Conservation (phyloP, 2,888 invertebrate species). For the Eupithecia vulgata region DNA sequence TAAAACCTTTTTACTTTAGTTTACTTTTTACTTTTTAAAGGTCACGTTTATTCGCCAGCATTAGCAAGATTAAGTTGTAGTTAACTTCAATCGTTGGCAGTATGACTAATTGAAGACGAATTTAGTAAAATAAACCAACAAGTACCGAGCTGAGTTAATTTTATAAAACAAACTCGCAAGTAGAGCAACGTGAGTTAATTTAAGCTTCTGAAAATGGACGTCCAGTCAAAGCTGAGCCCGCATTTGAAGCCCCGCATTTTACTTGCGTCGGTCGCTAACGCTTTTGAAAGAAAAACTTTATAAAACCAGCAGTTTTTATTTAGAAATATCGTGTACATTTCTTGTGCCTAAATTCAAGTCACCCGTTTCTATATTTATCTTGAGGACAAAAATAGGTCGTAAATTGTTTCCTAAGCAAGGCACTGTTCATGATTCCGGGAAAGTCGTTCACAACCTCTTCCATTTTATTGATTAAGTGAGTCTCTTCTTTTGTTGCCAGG, state of each 20-base stretch:
- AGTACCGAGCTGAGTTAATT: neutral
- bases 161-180: neutral
- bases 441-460: constrained; percentile 18
- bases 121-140: neutral
- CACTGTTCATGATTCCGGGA: constrained; percentile 28
- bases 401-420: constrained; percentile 22
- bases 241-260: constrained; percentile 8
- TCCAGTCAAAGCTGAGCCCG: constrained; percentile 9
- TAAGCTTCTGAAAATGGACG: neutral
- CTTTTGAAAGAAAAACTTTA: constrained; percentile 7
- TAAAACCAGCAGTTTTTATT: constrained; percentile 3
- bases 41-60: neutral
- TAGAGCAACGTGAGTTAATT: constrained; percentile 1
- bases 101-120: neutral
- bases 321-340: neutral
- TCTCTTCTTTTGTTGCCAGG: constrained; percentile 28
- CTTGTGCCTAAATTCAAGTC: neutral
- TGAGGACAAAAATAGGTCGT: constrained; percentile 14
- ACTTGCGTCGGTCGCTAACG: constrained; percentile 4
- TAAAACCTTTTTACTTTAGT: no score
- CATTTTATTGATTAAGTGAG: constrained; percentile 35
- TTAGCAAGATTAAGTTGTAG: neutral
- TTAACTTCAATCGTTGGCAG: neutral
- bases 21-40: no score
- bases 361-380: neutral